These are phyloP conservation scores for Corythoichthys intestinalis DNA, from an alignment of 2,113 vertebrate species.

Conservation along the genomic window DNA sequence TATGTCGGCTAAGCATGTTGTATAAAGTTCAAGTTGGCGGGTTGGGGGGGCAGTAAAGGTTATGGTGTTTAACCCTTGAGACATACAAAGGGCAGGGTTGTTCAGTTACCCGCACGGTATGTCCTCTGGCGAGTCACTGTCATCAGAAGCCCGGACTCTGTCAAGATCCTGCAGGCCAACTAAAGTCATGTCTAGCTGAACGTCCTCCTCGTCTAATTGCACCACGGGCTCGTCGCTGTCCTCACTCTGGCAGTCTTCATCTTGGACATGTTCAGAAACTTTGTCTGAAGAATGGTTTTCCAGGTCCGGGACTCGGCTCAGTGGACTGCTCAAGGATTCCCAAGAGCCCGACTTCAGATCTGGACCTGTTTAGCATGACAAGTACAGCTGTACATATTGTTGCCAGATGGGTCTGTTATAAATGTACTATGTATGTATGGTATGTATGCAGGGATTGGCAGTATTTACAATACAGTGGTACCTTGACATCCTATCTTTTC, in stretches of 20 bases:
- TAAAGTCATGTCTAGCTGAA: constrained; percentile 83
- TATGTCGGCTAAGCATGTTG: neutral
- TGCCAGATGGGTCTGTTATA: too few species aligned
- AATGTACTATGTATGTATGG: too few species aligned
- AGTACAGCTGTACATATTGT: neutral
- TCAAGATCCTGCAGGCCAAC: constrained; percentile 50
- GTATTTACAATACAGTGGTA: too few species aligned
- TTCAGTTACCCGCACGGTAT: constrained; percentile 8
- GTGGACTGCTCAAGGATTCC: constrained; percentile 67
- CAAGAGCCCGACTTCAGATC: constrained; percentile 57
- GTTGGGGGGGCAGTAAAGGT: neutral
- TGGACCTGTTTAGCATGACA: constrained; percentile 69
- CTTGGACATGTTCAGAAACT: constrained; percentile 19
- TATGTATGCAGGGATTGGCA: too few species aligned
- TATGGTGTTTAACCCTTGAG: neutral
- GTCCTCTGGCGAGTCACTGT: constrained; percentile 77
- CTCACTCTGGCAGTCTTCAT: constrained; percentile 57
- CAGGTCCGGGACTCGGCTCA: constrained; percentile 33
- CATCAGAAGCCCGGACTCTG: constrained; percentile 69
- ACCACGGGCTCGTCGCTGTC: constrained; percentile 72
- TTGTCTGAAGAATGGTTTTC: constrained; percentile 57
- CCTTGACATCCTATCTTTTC: too few species aligned
- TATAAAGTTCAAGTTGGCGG: neutral
- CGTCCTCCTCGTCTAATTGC: constrained; percentile 89
- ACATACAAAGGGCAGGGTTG: neutral